Evolutionary conservation across 2,888 invertebrate species (phyloP).

Genomic region (Drosophila histrio): DNA sequence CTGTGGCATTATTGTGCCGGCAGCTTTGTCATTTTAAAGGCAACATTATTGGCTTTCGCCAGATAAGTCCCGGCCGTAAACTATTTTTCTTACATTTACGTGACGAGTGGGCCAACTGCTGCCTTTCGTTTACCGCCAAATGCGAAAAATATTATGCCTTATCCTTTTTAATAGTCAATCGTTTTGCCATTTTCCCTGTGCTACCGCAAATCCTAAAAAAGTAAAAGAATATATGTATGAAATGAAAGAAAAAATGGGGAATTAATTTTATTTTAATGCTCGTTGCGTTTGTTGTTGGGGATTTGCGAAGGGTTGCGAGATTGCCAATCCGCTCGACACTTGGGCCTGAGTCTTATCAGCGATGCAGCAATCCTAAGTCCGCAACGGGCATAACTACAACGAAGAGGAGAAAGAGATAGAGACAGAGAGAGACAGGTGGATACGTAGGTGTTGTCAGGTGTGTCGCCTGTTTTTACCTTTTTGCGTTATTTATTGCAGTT

Average conservation of each 20-base stretch:
- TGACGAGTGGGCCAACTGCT: slow-evolving; percentile 45
- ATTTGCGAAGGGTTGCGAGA: slow-evolving; percentile 71
- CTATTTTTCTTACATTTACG: slow-evolving; percentile 76
- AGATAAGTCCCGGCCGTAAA: slow-evolving; percentile 71
- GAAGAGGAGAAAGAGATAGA: not conserved
- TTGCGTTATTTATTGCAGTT: slow-evolving; percentile 75
- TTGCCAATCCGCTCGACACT: slow-evolving; percentile 59
- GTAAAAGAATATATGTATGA: not conserved
- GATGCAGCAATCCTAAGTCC: slow-evolving; percentile 48
- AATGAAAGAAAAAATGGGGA: slow-evolving; percentile 36
- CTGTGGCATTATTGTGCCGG: slow-evolving; percentile 35
- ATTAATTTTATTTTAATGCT: slow-evolving; percentile 80
- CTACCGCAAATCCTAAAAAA: slow-evolving; percentile 7
- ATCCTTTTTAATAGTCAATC: slow-evolving; percentile 81
- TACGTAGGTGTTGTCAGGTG: slow-evolving; percentile 68
- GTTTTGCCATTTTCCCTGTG: slow-evolving; percentile 70
- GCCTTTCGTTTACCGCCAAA: slow-evolving; percentile 46
- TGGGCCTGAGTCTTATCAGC: slow-evolving; percentile 55
- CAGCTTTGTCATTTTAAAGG: slow-evolving; percentile 68
- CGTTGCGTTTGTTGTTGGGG: slow-evolving; percentile 61
- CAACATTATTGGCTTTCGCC: slow-evolving; percentile 66
- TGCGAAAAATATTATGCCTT: slow-evolving; percentile 79
- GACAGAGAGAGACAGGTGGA: not conserved
- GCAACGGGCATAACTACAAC: not conserved
- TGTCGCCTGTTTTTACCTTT: slow-evolving; percentile 58